These are phyloP conservation scores for Melanargia galathea DNA, from an alignment of 2,888 invertebrate species.

Conservation along the genomic window DNA sequence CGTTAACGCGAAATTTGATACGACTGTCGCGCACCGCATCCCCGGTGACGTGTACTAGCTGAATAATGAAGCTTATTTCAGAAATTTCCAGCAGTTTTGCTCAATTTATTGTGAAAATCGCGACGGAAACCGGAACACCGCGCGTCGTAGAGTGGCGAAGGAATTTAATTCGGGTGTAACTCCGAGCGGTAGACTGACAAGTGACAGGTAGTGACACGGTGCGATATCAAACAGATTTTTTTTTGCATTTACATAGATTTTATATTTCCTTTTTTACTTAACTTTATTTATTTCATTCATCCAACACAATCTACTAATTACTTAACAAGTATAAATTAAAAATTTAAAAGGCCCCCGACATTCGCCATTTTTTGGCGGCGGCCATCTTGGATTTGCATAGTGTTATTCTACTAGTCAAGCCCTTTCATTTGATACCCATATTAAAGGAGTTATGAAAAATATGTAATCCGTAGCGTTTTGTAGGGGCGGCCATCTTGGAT, in stretches of 20 bases:
- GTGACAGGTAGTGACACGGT: conserved; percentile 58
- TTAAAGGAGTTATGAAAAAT: no score
- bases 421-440: no score
- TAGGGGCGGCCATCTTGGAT: no score
- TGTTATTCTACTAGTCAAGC: no score
- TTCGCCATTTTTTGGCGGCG: no score
- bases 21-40: conserved; percentile 33
- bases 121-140: conserved; percentile 48
- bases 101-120: conserved; percentile 57
- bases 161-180: conserved; percentile 77
- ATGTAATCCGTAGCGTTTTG: no score
- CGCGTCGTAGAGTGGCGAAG: conserved; percentile 47
- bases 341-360: no score
- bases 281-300: no score
- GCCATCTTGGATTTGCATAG: no score
- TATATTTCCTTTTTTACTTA: not conserved
- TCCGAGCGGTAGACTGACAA: conserved; percentile 53
- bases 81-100: conserved; percentile 54
- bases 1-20: conserved; percentile 59
- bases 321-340: no score
- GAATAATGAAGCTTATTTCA: conserved; percentile 57
- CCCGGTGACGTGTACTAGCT: conserved; percentile 38
- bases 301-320: no score
- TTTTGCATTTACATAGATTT: conserved; percentile 29
- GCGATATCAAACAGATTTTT: conserved; percentile 62